Percentiles rank a stretch among this genome's conserved stretches.
These are phyloP conservation scores for Platorchestia sp. DNA, from an alignment of 1,140 invertebrate genomes.

Conservation along the genomic window DNA sequence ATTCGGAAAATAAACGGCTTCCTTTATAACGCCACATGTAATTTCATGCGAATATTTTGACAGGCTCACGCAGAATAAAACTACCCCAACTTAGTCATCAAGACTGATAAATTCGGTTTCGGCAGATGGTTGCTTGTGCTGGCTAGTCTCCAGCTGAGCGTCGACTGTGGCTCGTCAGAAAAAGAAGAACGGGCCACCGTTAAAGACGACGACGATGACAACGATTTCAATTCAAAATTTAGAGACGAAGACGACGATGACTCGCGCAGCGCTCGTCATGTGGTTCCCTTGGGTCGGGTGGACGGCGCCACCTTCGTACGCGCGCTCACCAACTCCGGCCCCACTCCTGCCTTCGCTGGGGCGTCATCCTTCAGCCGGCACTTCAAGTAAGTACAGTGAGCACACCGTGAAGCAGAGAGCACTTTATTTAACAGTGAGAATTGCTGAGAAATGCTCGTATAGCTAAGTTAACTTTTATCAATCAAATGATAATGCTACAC, in stretches of 20 bases:
- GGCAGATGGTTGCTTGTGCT: background rate
- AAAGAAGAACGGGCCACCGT: background rate
- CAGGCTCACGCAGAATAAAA: background rate
- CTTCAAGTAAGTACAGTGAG: background rate
- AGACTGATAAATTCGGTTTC: background rate
- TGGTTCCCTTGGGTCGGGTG: background rate
- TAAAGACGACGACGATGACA: background rate
- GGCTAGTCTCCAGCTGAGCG: background rate
- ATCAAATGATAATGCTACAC: background rate
- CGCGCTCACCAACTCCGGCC: background rate
- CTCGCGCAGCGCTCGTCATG: background rate
- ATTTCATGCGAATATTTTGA: background rate
- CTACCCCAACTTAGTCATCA: background rate
- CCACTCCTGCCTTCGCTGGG: constrained; percentile 16
- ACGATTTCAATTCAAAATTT: background rate
- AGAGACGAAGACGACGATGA: background rate
- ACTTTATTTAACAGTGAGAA: background rate
- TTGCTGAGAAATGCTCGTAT: background rate
- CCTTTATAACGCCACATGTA: background rate
- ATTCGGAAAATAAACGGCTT: background rate
- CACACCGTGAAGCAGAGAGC: too few species aligned
- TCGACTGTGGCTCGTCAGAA: constrained; percentile 5
- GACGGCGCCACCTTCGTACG: constrained; percentile 9
- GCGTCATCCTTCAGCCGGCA: background rate
- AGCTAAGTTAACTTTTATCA: background rate